A percentile compares a stretch with the other conserved stretches of the same genome.
These are phyloP conservation scores for Eonycteris spelaea DNA, from an alignment of 2,113 vertebrate genomes.

Conservation along the genomic window DNA sequence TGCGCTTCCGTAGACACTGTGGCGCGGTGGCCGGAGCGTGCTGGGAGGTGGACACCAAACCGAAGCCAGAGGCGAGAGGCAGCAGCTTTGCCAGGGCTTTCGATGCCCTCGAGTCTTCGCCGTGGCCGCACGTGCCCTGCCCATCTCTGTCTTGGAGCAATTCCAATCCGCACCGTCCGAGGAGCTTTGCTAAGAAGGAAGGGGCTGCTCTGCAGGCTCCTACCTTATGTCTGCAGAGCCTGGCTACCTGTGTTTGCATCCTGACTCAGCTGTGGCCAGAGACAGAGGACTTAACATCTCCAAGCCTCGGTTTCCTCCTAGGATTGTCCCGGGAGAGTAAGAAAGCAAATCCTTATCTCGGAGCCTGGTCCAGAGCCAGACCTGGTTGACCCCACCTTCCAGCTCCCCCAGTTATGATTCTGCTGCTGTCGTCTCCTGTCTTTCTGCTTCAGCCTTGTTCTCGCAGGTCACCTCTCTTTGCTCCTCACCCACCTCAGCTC, in stretches of 20 bases:
- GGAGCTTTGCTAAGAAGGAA: background rate
- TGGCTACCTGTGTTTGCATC: background rate
- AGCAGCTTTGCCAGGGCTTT: background rate
- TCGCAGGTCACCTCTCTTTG: background rate
- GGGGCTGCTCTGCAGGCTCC: background rate
- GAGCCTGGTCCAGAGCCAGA: background rate
- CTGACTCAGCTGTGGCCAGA: background rate
- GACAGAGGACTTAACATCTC: background rate
- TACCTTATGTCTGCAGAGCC: background rate
- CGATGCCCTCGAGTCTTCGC: background rate
- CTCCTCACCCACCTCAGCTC: background rate
- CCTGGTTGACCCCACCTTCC: too few species aligned
- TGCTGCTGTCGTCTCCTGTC: background rate
- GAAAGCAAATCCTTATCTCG: background rate
- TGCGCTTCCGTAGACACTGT: background rate
- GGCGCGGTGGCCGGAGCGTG: fast-evolving
- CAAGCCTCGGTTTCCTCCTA: background rate
- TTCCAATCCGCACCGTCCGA: background rate
- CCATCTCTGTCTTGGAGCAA: background rate
- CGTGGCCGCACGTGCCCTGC: background rate
- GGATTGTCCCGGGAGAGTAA: background rate
- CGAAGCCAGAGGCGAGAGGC: background rate
- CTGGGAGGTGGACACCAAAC: background rate
- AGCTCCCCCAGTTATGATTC: background rate
- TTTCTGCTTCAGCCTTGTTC: background rate